Conservation (phyloP, 2,888 invertebrate species). For the Eustalomyia histrio region DNA sequence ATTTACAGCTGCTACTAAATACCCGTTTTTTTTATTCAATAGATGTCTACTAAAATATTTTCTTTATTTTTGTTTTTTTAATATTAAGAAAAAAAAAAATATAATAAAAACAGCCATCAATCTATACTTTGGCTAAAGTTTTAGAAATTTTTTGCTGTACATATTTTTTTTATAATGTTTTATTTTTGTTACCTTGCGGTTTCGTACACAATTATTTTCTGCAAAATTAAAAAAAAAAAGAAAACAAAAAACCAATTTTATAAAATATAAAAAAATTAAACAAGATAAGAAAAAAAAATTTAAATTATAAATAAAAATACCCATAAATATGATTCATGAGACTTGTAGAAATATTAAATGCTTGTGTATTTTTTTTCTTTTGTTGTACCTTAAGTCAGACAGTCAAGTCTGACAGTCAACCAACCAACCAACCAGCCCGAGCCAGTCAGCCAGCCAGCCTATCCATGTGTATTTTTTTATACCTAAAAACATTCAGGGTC, state of each 20-base stretch:
- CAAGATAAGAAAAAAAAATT: conserved; percentile 50
- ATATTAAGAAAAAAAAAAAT: background rate
- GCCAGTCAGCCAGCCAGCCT: conserved; percentile 6
- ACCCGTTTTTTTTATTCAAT: too few relatives aligned
- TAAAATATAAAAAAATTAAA: conserved; percentile 31
- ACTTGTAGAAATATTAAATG: conserved; percentile 11
- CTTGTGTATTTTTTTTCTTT: background rate
- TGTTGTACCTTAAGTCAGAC: background rate
- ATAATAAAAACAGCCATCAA: background rate
- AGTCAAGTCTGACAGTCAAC: background rate
- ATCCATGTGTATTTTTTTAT: background rate
- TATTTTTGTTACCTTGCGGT: conserved; percentile 43
- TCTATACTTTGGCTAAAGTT: conserved; percentile 3
- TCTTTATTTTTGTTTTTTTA: too few relatives aligned
- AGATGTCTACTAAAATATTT: too few relatives aligned
- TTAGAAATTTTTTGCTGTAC: conserved; percentile 7
- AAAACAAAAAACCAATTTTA: conserved; percentile 22
- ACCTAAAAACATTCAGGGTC: conserved; percentile 14
- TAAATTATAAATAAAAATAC: conserved; percentile 42
- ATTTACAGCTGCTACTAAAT: too few relatives aligned
- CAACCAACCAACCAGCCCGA: background rate
- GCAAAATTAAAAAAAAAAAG: conserved; percentile 35
- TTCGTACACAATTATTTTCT: conserved; percentile 40
- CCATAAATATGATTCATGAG: conserved; percentile 51
- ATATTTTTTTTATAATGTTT: background rate